These are phyloP conservation scores for Drosophila maculinotata DNA, from an alignment of 2,888 invertebrate genomes.

Conservation along the genomic window DNA sequence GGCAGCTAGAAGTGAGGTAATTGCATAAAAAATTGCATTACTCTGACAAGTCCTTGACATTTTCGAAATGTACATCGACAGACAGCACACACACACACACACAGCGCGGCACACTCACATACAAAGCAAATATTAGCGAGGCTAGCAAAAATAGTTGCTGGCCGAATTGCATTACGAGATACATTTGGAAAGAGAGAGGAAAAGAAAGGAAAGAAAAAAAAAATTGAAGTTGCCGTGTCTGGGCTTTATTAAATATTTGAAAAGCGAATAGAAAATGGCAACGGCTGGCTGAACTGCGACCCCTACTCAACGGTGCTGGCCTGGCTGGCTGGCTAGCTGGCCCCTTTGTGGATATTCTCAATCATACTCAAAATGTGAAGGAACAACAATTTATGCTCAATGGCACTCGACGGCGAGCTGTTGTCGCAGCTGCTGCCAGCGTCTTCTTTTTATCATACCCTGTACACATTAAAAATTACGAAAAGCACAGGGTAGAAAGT, in stretches of 20 bases:
- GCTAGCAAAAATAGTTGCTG: constrained; percentile 64
- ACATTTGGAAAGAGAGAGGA: constrained; percentile 12
- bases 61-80: constrained; percentile 61
- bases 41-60: constrained; percentile 74
- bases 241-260: constrained; percentile 75
- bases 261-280: constrained; percentile 54
- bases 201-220: constrained; percentile 23
- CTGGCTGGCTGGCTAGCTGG: constrained; percentile 3
- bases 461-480: not conserved
- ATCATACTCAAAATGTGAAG: constrained; percentile 82
- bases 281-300: constrained; percentile 48
- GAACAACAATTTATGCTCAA: constrained; percentile 84
- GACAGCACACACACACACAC: constrained; percentile 20
- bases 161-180: constrained; percentile 49
- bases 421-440: constrained; percentile 55
- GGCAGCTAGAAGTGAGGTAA: constrained; percentile 49
- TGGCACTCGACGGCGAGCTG: constrained; percentile 78
- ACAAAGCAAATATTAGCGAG: constrained; percentile 20
- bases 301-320: not conserved
- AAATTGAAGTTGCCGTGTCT: constrained; percentile 64
- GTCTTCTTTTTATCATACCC: constrained; percentile 16
- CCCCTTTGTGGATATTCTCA: constrained; percentile 78
- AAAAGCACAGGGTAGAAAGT: too few relatives aligned
- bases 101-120: not conserved
- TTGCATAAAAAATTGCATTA: constrained; percentile 72